Evolutionary conservation across 2,888 invertebrate genomes (phyloP).

Genomic region (Biston stratarius): DNA sequence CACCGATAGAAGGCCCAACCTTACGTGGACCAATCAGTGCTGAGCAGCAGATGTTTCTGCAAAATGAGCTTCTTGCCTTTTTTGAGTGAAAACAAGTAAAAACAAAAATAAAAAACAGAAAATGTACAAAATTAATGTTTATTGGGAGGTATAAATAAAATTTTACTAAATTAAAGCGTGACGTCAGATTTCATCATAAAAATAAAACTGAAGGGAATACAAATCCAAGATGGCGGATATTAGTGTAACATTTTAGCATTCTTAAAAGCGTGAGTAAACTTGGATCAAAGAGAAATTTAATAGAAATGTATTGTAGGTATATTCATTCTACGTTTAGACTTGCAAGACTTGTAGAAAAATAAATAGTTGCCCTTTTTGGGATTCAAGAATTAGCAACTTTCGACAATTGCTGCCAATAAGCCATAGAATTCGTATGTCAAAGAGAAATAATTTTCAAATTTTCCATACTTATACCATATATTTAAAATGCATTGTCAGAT

Average conservation of each 20-base stretch:
- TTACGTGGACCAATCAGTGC: too few relatives aligned
- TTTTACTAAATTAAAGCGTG: constrained; percentile 59
- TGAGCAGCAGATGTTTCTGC: too few relatives aligned
- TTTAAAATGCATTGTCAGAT: too few relatives aligned
- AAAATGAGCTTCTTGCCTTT: too few relatives aligned
- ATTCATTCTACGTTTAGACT: background rate
- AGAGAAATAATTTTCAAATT: too few relatives aligned
- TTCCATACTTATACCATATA: too few relatives aligned
- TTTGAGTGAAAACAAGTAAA: background rate
- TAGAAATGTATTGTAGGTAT: background rate
- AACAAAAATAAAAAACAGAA: constrained; percentile 58
- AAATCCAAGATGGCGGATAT: constrained; percentile 30
- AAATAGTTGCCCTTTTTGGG: too few relatives aligned
- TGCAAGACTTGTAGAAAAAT: background rate
- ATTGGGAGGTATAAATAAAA: constrained; percentile 76
- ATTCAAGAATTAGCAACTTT: too few relatives aligned
- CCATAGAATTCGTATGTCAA: too few relatives aligned
- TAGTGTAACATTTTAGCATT: constrained; percentile 22
- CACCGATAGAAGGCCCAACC: too few relatives aligned
- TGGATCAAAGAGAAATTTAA: background rate
- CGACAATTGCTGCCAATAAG: too few relatives aligned
- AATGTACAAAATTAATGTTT: constrained; percentile 77
- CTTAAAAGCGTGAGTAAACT: constrained; percentile 21
- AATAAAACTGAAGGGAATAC: constrained; percentile 42
- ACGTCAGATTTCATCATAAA: constrained; percentile 47